A percentile compares a stretch with the other conserved stretches of the same genome.
Conservation (phyloP, 2,888 invertebrate species). For the Xestia c-nigrum region DNA sequence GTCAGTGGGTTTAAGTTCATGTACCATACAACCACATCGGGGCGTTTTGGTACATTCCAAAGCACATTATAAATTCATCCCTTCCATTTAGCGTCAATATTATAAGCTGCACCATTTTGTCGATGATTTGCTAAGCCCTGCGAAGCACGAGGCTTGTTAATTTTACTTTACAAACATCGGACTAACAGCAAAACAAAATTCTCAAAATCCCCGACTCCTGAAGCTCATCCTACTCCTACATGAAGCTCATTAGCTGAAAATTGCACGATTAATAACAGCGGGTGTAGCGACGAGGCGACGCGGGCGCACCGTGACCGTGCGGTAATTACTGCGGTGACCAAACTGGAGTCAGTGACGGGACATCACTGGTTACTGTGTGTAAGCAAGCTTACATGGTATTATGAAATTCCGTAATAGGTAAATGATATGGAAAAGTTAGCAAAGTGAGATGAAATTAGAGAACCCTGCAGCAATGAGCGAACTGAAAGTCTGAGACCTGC, state of each 20-base stretch:
- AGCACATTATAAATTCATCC: background rate
- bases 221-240: conserved; percentile 44
- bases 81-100: background rate
- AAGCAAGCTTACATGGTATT: no score
- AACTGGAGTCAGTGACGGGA: background rate
- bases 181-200: background rate
- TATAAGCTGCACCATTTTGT: background rate
- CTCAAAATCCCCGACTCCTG: conserved; percentile 4
- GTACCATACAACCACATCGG: background rate
- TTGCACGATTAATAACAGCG: conserved; percentile 68
- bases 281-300: conserved; percentile 58
- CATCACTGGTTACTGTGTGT: background rate
- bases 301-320: conserved; percentile 64
- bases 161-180: background rate
- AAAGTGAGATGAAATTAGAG: background rate
- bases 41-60: background rate
- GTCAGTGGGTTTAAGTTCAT: background rate
- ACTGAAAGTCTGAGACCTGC: background rate
- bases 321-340: conserved; percentile 61
- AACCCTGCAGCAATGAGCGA: background rate
- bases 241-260: conserved; percentile 67
- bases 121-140: no score
- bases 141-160: no score
- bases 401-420: no score
- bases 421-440: no score